A percentile compares a stretch with the other conserved stretches of the same genome.
Conservation (phyloP, 2,888 invertebrate species). For the Keiferia lycopersicella region DNA sequence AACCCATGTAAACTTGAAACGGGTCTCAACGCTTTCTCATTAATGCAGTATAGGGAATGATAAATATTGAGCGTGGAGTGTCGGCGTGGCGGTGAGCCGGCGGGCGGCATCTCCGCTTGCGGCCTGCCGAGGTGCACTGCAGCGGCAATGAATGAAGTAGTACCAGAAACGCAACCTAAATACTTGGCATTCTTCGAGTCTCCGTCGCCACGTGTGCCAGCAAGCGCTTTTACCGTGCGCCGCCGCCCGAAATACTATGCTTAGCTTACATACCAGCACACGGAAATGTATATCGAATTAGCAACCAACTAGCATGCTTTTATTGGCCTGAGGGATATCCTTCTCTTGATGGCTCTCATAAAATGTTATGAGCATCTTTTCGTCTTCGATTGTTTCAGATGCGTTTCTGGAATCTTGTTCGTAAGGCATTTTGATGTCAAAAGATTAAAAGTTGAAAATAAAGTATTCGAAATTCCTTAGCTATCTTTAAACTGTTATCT, state of each 20-base stretch:
- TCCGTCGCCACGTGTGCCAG: slow-evolving; percentile 68
- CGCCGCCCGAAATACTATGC: slow-evolving; percentile 68
- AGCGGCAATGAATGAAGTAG: slow-evolving; percentile 78
- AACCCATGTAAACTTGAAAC: slow-evolving; percentile 42
- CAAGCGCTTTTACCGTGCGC: slow-evolving; percentile 68
- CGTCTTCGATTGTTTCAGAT: slow-evolving; percentile 8
- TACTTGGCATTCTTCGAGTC: slow-evolving; percentile 75
- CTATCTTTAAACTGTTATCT: slow-evolving; percentile 2
- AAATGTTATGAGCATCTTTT: slow-evolving; percentile 15
- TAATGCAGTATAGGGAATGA: slow-evolving; percentile 55
- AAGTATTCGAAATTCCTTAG: slow-evolving; percentile 7
- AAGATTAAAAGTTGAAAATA: background rate
- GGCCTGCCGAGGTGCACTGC: slow-evolving; percentile 63
- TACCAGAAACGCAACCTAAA: slow-evolving; percentile 79
- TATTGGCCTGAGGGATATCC: slow-evolving; percentile 14
- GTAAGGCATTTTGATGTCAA: background rate
- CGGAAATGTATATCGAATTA: slow-evolving; percentile 64
- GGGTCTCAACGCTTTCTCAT: slow-evolving; percentile 57
- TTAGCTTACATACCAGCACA: slow-evolving; percentile 65
- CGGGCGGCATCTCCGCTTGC: slow-evolving; percentile 27
- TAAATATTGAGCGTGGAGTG: slow-evolving; percentile 52
- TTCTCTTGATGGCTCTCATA: slow-evolving; percentile 13
- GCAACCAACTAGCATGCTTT: slow-evolving; percentile 44
- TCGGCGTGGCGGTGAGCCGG: slow-evolving; percentile 18
- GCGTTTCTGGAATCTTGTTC: background rate